A percentile compares a stretch with the other conserved stretches of the same genome.
These are phyloP conservation scores for Cyrtonyx montezumae DNA, from an alignment of 2,113 vertebrate species.

Conservation along the genomic window DNA sequence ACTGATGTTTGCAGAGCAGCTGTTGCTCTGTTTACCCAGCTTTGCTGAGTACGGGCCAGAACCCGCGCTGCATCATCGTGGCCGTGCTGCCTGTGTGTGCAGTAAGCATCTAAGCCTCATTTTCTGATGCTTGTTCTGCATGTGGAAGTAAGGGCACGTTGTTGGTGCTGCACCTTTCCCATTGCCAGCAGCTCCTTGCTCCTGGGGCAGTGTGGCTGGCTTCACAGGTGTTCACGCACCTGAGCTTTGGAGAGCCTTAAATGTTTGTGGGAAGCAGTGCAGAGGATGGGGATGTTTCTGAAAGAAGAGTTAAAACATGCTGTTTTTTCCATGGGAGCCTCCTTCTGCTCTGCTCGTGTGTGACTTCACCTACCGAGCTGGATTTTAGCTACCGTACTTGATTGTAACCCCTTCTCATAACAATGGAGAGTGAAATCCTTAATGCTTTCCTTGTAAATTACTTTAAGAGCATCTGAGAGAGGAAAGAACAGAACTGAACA, in stretches of 20 bases:
- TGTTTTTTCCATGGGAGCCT: not conserved
- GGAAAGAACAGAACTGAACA: not conserved
- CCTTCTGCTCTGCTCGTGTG: not conserved
- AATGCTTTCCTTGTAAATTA: not conserved
- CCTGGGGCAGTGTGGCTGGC: not conserved
- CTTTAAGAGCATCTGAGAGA: fast-evolving
- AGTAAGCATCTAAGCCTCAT: not conserved
- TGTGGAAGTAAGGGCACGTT: not conserved
- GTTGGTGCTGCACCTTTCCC: not conserved
- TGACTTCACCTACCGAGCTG: not conserved
- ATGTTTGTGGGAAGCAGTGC: not conserved
- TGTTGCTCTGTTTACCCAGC: not conserved
- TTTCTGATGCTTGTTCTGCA: no score
- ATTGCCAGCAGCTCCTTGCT: not conserved
- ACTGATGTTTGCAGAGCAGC: not conserved
- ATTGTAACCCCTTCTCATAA: not conserved
- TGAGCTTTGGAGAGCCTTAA: not conserved
- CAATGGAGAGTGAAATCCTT: not conserved
- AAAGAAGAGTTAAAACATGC: not conserved
- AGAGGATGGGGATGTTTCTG: not conserved
- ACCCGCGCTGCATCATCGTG: fast-evolving
- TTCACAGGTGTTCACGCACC: not conserved
- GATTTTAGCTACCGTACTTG: not conserved
- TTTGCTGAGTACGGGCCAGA: not conserved
- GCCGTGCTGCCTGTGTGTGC: not conserved